Evolutionary conservation across 2,113 vertebrate species (phyloP).

Genomic region (Amazona vittata): DNA sequence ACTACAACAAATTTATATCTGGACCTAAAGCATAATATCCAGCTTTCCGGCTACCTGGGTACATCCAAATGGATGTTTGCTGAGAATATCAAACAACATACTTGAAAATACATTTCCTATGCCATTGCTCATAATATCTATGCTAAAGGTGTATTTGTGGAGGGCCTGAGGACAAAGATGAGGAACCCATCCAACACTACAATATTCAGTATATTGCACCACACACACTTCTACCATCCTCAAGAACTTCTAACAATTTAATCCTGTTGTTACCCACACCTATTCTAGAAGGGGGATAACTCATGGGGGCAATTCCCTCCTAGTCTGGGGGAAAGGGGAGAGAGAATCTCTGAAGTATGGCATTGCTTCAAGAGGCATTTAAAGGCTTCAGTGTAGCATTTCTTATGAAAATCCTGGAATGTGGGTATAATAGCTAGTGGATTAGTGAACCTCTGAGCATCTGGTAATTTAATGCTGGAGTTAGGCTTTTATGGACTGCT

Average conservation of each 20-base stretch:
- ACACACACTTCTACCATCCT: no score
- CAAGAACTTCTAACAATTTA: neutral
- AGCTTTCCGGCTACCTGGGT: neutral
- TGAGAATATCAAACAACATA: neutral
- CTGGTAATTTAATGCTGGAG: neutral
- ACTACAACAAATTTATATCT: neutral
- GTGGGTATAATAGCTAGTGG: neutral
- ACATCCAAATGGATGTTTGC: neutral
- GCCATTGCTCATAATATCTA: neutral
- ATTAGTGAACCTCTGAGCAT: neutral
- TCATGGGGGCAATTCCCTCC: neutral
- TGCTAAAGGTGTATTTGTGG: neutral
- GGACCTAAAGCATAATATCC: neutral
- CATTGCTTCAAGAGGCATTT: neutral
- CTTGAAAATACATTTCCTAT: neutral
- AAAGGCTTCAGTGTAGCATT: neutral
- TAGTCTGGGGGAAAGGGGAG: neutral
- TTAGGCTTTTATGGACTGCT: neutral
- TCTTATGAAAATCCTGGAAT: slow-evolving; percentile 3
- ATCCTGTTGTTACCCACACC: neutral
- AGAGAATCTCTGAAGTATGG: neutral
- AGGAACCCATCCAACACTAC: neutral
- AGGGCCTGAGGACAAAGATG: neutral
- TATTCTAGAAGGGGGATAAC: neutral
- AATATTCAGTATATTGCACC: neutral